These are phyloP conservation scores for Nemoura dubitans DNA, from an alignment of 2,888 invertebrate genomes.

Conservation along the genomic window DNA sequence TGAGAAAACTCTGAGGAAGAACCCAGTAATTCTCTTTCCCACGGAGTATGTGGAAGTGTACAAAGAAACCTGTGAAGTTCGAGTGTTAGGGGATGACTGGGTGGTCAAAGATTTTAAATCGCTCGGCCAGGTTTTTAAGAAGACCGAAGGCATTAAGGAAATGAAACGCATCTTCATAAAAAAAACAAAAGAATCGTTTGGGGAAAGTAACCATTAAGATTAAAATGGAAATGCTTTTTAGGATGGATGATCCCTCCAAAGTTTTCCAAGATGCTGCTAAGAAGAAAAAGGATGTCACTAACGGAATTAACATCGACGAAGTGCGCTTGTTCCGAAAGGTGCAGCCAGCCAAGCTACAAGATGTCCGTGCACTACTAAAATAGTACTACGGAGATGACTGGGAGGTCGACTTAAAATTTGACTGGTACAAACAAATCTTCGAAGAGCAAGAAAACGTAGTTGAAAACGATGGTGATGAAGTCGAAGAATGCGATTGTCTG, in stretches of 20 bases:
- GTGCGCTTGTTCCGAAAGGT: background rate
- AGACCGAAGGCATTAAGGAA: too few species aligned
- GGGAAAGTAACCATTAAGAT: background rate
- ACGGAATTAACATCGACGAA: background rate
- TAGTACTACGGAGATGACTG: conserved; percentile 8
- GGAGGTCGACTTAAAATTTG: too few species aligned
- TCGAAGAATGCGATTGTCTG: background rate
- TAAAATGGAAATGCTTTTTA: background rate
- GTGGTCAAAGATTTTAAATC: conserved; percentile 1
- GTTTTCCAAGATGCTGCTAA: background rate
- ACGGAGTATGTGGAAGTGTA: background rate
- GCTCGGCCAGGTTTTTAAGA: background rate
- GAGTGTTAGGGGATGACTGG: background rate
- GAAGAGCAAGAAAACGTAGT: background rate
- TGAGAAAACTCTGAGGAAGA: conserved; percentile 21
- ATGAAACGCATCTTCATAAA: too few species aligned
- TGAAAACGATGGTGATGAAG: background rate
- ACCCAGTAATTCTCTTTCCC: background rate
- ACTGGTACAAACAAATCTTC: background rate
- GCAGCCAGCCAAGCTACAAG: background rate
- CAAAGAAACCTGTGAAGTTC: background rate
- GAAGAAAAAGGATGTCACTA: background rate
- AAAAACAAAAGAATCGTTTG: background rate
- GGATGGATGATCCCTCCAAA: background rate
- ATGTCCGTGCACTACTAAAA: background rate